A percentile compares a stretch with the other conserved stretches of the same genome.
Conservation (phyloP, 2,113 vertebrate genomes). For the Parus major region DNA sequence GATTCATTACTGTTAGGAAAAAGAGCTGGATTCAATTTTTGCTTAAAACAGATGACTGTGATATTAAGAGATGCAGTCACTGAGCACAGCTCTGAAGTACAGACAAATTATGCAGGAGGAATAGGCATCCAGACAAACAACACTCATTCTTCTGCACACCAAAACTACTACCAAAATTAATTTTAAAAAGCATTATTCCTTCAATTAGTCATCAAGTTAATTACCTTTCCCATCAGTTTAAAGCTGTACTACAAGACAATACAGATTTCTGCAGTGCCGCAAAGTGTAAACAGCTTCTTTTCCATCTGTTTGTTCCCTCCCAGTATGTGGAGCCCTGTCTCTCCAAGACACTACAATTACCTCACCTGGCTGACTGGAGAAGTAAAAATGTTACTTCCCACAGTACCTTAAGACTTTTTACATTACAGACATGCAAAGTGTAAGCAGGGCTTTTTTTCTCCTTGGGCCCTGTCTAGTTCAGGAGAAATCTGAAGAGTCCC, state of each 20-base stretch:
- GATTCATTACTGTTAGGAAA: background rate
- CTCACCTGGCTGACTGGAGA: background rate
- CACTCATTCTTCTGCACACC: background rate
- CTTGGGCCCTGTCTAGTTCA: background rate
- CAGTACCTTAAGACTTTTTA: background rate
- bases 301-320: background rate
- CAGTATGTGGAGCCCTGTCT: background rate
- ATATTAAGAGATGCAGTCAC: background rate
- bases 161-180: background rate
- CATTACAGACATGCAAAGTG: background rate
- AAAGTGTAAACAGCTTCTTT: background rate
- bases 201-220: background rate
- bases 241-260: background rate
- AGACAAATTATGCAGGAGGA: background rate
- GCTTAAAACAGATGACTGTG: background rate
- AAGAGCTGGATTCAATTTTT: background rate
- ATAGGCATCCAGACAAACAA: background rate
- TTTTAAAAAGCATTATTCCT: background rate
- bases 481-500: background rate
- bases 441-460: background rate
- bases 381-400: background rate
- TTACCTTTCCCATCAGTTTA: background rate
- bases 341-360: background rate
- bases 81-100: background rate
- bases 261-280: background rate